Evolutionary conservation across 2,888 invertebrate genomes (phyloP).

Genomic region (Protodeltote pygarga): DNA sequence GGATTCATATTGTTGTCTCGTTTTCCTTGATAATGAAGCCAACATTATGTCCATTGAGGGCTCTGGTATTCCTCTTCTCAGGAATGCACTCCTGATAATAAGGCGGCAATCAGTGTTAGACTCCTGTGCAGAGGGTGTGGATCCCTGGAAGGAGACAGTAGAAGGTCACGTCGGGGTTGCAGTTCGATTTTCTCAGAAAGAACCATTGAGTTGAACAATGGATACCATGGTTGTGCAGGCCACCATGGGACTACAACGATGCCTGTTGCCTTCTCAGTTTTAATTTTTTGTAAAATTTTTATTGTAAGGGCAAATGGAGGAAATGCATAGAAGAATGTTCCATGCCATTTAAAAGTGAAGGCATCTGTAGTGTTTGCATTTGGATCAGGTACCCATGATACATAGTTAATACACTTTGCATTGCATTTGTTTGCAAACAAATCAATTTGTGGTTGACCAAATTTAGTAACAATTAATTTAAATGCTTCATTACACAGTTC

Average conservation of each 20-base stretch:
- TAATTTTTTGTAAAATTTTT: conserved; percentile 6
- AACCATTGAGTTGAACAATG: not conserved
- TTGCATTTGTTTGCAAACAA: conserved; percentile 2
- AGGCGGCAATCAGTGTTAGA: conserved; percentile 7
- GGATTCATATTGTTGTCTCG: conserved; percentile 4
- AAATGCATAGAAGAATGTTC: conserved; percentile 9
- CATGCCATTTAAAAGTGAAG: conserved; percentile 9
- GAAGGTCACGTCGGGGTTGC: not conserved
- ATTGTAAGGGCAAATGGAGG: conserved; percentile 1
- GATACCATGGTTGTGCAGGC: conserved; percentile 4
- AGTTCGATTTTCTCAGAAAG: not conserved
- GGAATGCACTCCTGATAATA: conserved; percentile 12
- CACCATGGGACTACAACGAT: conserved; percentile 4
- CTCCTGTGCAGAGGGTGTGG: conserved; percentile 9
- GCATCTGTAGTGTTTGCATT: conserved; percentile 1
- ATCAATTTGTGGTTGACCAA: conserved; percentile 5
- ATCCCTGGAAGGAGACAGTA: conserved; percentile 7
- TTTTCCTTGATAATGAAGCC: conserved; percentile 7
- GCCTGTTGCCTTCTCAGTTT: not conserved
- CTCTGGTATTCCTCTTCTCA: not conserved
- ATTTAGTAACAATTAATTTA: not conserved
- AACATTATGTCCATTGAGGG: conserved; percentile 5
- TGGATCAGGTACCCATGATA: conserved; percentile 3
- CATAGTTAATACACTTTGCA: conserved; percentile 1
- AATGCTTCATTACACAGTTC: not conserved